phyloP scores from a whole-genome alignment of 2,113 vertebrate species.

The Aramus guarauna region DNA sequence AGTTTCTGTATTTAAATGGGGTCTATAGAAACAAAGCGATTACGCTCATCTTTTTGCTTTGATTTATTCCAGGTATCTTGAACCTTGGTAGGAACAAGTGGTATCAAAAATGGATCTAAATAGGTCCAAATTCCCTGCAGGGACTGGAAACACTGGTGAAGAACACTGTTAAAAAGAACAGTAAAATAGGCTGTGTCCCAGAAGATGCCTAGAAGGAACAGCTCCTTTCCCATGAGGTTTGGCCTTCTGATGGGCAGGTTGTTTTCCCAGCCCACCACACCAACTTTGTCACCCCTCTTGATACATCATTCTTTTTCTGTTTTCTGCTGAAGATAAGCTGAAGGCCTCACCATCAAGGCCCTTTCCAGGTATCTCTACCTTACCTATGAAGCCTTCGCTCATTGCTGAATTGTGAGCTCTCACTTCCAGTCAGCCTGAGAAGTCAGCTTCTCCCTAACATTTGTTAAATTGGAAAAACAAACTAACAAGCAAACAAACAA shows the following conservation, averaged over 20 bases:
- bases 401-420: neutral
- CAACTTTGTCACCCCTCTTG: neutral
- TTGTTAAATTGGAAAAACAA: neutral
- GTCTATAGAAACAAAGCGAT: neutral
- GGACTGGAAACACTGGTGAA: neutral
- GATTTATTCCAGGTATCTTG: neutral
- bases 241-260: neutral
- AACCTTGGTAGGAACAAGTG: neutral
- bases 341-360: neutral
- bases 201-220: neutral
- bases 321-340: neutral
- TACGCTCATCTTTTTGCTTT: neutral
- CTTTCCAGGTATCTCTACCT: neutral
- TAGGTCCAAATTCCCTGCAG: neutral
- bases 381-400: neutral
- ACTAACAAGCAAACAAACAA: too few relatives aligned
- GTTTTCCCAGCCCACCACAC: neutral
- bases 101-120: neutral
- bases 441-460: neutral
- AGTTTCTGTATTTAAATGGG: neutral
- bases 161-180: neutral
- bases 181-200: neutral
- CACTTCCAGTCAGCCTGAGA: neutral
- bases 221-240: neutral
- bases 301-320: neutral